Evolutionary conservation across 1,140 invertebrate genomes (phyloP).

Genomic region (Popillia japonica): DNA sequence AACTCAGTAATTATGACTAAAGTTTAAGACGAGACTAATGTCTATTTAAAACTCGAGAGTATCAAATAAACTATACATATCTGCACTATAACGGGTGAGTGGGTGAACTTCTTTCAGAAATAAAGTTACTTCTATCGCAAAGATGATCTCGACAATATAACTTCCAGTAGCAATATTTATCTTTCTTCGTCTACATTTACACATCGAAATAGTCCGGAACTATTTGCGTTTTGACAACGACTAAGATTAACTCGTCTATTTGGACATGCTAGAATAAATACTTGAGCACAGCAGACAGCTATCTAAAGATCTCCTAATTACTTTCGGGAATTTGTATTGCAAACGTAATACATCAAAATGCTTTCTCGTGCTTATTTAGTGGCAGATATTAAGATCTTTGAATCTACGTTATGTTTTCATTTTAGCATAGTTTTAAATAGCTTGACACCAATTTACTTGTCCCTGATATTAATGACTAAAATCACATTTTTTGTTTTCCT

Average conservation of each 20-base stretch:
- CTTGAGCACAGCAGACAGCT: not conserved
- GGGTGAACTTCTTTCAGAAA: not conserved
- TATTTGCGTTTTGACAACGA: conserved; percentile 1
- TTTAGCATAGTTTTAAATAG: too few relatives aligned
- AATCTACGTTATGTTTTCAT: too few relatives aligned
- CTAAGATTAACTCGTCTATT: conserved; percentile 1
- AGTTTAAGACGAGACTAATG: not conserved
- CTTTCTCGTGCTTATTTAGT: too few relatives aligned
- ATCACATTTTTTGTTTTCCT: too few relatives aligned
- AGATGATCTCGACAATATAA: not conserved
- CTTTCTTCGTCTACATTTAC: not conserved
- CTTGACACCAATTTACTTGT: too few relatives aligned
- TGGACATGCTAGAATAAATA: not conserved
- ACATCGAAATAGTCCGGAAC: not conserved
- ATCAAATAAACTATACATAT: not conserved
- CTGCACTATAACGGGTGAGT: not conserved
- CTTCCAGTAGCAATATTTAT: too few relatives aligned
- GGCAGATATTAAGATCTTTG: too few relatives aligned
- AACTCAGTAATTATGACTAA: not conserved
- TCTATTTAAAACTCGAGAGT: not conserved
- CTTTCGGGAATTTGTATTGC: not conserved
- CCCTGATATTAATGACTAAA: too few relatives aligned
- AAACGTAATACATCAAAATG: too few relatives aligned
- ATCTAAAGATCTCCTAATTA: not conserved
- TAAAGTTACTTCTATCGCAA: not conserved